A percentile compares a stretch with the other conserved stretches of the same genome.
phyloP scores from a whole-genome alignment of 1,140 invertebrate genomes.

The Chionoecetes opilio region DNA sequence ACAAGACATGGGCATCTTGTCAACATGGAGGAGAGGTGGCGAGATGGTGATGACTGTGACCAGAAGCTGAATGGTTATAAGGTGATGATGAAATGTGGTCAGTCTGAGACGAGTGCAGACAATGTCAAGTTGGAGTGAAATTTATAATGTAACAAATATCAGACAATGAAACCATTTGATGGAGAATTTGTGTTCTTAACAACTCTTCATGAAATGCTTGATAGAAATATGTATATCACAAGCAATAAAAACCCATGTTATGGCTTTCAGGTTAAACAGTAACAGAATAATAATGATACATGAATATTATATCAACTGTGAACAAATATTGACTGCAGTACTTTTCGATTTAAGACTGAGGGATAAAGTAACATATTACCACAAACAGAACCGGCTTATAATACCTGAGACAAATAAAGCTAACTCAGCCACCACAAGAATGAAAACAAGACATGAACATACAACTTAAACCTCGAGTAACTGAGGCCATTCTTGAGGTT shows the following conservation, averaged over 20 bases:
- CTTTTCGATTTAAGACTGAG: neutral
- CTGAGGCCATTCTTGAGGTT: constrained; percentile 65
- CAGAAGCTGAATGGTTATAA: constrained; percentile 66
- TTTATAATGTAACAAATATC: neutral
- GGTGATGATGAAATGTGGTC: constrained; percentile 71
- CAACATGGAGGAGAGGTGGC: constrained; percentile 69
- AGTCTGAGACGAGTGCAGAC: constrained; percentile 54
- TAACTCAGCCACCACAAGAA: constrained; percentile 52
- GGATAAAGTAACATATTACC: neutral
- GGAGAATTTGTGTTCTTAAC: constrained; percentile 13
- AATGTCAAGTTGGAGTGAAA: constrained; percentile 47
- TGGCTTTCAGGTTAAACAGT: neutral
- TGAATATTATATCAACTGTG: neutral
- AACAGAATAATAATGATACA: neutral
- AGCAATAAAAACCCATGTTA: neutral
- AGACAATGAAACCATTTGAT: neutral
- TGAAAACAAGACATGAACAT: constrained; percentile 64
- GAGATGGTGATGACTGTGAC: constrained; percentile 64
- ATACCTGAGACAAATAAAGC: constrained; percentile 19
- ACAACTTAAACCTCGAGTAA: constrained; percentile 58
- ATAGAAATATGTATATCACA: neutral
- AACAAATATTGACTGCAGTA: neutral
- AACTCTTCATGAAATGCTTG: constrained; percentile 20
- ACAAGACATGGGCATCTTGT: constrained; percentile 67
- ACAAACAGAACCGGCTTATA: neutral